A percentile compares a stretch with the other conserved stretches of the same genome.
phyloP scores from a whole-genome alignment of 2,888 invertebrate genomes.

The Meloe dianella region DNA sequence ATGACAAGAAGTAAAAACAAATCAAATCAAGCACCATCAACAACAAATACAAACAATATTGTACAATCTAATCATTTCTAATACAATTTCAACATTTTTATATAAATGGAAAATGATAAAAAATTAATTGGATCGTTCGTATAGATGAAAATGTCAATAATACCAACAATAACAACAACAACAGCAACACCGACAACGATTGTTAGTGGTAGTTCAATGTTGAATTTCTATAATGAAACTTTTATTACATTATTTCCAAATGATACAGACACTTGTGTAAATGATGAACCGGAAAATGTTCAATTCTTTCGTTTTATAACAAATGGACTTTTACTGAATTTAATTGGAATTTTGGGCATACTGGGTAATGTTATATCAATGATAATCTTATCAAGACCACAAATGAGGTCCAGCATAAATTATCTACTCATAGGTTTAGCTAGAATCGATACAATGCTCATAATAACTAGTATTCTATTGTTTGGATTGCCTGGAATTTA shows the following conservation, averaged over 20 bases:
- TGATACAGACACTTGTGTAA: constrained; percentile 34
- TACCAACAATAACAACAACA: not conserved
- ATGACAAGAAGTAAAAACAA: too few relatives aligned
- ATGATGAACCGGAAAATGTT: constrained; percentile 52
- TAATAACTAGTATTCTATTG: constrained; percentile 82
- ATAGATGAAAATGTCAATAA: constrained; percentile 3
- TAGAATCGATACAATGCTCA: constrained; percentile 89
- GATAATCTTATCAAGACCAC: constrained; percentile 87
- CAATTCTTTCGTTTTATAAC: constrained; percentile 78
- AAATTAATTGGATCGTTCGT: not conserved
- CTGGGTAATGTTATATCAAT: constrained; percentile 90
- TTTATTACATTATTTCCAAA: constrained; percentile 11
- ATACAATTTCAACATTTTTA: too few relatives aligned
- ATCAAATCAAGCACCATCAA: too few relatives aligned
- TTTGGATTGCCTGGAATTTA: constrained; percentile 88
- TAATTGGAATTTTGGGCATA: constrained; percentile 82
- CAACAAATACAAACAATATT: too few relatives aligned
- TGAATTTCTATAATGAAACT: constrained; percentile 18
- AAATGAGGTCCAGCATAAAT: constrained; percentile 96
- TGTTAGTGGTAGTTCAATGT: not conserved
- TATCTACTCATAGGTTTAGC: constrained; percentile 93
- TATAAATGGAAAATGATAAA: not conserved
- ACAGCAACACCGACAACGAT: not conserved
- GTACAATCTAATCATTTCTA: too few relatives aligned
- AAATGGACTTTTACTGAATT: constrained; percentile 81